phyloP scores from a whole-genome alignment of 2,113 vertebrate genomes.

The Megatriorchis doriae region DNA sequence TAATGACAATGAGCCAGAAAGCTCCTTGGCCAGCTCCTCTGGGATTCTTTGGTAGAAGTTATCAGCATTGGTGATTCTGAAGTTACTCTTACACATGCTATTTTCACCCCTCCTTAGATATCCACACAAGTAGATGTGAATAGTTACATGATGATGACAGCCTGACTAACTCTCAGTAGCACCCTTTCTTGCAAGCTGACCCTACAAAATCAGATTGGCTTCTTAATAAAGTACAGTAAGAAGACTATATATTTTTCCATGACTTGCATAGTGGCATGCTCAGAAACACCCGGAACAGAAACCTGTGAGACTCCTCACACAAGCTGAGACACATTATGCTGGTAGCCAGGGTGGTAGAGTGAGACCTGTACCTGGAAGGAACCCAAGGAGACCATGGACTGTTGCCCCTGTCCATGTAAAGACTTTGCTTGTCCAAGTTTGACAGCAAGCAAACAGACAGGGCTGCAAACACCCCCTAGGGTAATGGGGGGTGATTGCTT shows the following conservation, averaged over 20 bases:
- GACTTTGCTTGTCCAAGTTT: background rate
- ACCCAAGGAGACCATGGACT: background rate
- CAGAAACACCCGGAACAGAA: background rate
- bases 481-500: background rate
- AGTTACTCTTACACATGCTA: background rate
- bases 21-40: background rate
- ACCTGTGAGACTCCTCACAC: background rate
- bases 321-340: background rate
- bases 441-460: background rate
- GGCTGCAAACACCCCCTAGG: background rate
- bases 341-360: background rate
- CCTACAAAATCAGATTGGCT: background rate
- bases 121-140: background rate
- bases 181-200: background rate
- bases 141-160: background rate
- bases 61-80: background rate
- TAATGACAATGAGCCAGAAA: background rate
- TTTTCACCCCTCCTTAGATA: background rate
- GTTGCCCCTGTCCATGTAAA: background rate
- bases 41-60: background rate
- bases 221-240: background rate
- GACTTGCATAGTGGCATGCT: accelerated
- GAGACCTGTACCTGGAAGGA: background rate
- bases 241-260: background rate
- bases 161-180: background rate